Evolutionary conservation across 2,113 vertebrate genomes (phyloP).

Genomic region (Nematolebias whitei): DNA sequence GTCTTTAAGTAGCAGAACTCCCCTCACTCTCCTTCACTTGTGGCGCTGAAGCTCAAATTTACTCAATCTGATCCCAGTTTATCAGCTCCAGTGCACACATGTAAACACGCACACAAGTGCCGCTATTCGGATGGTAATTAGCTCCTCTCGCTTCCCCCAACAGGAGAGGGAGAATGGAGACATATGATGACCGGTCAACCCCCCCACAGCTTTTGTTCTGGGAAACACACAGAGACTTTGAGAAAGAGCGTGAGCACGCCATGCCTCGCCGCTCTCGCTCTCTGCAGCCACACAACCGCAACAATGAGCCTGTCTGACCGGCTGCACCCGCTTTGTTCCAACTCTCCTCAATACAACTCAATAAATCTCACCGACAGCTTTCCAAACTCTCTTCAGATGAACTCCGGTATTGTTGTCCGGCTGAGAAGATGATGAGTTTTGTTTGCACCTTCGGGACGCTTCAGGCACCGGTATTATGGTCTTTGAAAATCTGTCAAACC

Average conservation of each 20-base stretch:
- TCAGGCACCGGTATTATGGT: conserved; percentile 9
- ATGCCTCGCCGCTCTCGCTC: conserved; percentile 38
- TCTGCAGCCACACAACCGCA: conserved; percentile 36
- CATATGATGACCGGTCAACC: conserved; percentile 74
- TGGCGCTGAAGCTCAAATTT: no score
- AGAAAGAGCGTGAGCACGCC: conserved; percentile 22
- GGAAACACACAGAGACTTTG: conserved; percentile 37
- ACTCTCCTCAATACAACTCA: conserved; percentile 71
- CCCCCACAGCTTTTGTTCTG: conserved; percentile 68
- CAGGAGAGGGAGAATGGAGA: conserved; percentile 67
- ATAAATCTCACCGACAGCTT: conserved; percentile 72
- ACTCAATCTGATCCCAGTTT: no score
- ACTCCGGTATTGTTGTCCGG: conserved; percentile 30
- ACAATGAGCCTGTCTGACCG: conserved; percentile 60
- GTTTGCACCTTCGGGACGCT: conserved; percentile 21
- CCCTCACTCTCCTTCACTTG: no score
- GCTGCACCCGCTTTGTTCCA: conserved; percentile 50
- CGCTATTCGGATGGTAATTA: conserved; percentile 69
- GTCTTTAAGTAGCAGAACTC: no score
- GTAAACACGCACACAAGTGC: conserved; percentile 7
- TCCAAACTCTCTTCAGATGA: conserved; percentile 53
- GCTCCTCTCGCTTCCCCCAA: conserved; percentile 53
- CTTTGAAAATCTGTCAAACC: conserved; percentile 54
- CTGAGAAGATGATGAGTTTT: conserved; percentile 25
- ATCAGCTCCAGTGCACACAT: no score